These are phyloP conservation scores for Brachyalestes nurse DNA, from an alignment of 2,797 vertebrate species.

Conservation along the genomic window DNA sequence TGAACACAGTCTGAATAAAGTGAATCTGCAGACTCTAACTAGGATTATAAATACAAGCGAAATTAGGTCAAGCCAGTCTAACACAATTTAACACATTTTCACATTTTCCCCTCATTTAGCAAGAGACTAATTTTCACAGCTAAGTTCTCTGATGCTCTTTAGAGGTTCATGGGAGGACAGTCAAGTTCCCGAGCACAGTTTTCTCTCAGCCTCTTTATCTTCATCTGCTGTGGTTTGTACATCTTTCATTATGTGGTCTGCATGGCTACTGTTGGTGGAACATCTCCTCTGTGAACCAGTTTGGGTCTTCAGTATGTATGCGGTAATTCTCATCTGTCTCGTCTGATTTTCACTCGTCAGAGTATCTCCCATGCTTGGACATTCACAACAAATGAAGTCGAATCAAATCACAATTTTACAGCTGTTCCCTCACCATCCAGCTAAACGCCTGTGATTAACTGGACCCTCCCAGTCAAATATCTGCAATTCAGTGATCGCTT, in stretches of 20 bases:
- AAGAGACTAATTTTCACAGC: background rate
- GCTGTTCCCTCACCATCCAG: no score
- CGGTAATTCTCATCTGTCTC: background rate
- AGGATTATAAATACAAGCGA: background rate
- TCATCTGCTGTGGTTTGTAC: background rate
- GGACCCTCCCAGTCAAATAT: background rate
- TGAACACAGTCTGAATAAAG: conserved; percentile 7
- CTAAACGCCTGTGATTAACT: background rate
- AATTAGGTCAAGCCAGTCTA: conserved; percentile 16
- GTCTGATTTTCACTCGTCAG: background rate
- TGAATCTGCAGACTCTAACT: background rate
- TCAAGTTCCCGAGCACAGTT: background rate
- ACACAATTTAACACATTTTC: background rate
- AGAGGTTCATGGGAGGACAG: background rate
- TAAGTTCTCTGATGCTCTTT: background rate
- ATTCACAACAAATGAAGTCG: background rate
- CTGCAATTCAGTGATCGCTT: background rate
- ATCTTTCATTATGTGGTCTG: background rate
- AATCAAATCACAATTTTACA: background rate
- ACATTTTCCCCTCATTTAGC: background rate
- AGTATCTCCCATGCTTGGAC: background rate
- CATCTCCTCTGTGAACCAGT: background rate
- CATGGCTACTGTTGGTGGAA: background rate
- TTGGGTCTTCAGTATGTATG: background rate
- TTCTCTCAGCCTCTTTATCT: background rate